Base-by-base conservation (phyloP, 2,797 vertebrate genomes). In the Sternotherus odoratus region DNA sequence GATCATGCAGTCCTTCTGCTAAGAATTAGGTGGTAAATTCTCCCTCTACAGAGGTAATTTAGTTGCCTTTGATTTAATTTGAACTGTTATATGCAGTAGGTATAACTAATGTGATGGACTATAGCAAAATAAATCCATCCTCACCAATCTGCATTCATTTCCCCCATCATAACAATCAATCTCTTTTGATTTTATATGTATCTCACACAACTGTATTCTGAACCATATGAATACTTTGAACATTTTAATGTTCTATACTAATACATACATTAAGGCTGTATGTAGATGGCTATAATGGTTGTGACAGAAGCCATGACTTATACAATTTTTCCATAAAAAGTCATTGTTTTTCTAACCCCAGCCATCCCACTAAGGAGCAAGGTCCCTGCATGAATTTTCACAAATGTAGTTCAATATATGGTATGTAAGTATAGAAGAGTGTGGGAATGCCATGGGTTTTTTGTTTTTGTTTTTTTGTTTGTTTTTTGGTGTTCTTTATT, bases 191-290 rank as follows among this genome's bases (percentile, higher is more conserved):
- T 86, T 66, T 53, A 2, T 2, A 0, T 75, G 9, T 88, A 2
- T 82, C 90, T 63, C 80, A 46, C 15, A 75, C 28, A 48, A 46
- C 49, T 13, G 3, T 16, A 28, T 54, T 53, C 54, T 36, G 80
- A 57, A 57, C 46, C 66, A 80, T 72, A 54, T 56, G 23, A 63
- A 72, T n/a, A 23, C 3, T 3, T 53, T 75, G 19, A 63, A 26
- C 7, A 66, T 46, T 21, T 39, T 46, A 0, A 0, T 69, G 21
- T 23, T 69, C 33, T 78, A 0, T 30, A 63, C 7, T 57, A 46
- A 6, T 51, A 60, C 10, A 77, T 28, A 33, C 56, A 23, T 23
- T 79, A 77, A 33, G 1, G 26, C 11, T 28, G 4, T 39, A 69
- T 69, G 11, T 17, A 86, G 13, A 72, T 30, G 6, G 28, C 57